These are phyloP conservation scores for Zaprionus camerounensis DNA, from an alignment of 1,140 invertebrate genomes.

Conservation along the genomic window DNA sequence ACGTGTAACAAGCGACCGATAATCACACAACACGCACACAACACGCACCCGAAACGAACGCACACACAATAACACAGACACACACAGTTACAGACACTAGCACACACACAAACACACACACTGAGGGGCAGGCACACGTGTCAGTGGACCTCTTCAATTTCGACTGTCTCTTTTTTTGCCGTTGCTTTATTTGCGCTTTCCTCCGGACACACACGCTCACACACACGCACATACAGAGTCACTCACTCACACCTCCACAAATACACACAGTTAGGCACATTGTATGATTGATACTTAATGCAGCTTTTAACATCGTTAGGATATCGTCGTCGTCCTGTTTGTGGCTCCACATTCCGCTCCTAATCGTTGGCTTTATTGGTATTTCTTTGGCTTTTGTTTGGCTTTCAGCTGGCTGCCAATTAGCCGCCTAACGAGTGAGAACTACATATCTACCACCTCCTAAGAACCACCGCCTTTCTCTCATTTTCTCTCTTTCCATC, in stretches of 20 bases:
- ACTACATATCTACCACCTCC: conserved; percentile 8
- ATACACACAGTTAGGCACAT: conserved; percentile 9
- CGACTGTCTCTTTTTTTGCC: conserved; percentile 23
- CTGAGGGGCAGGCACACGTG: conserved; percentile 47
- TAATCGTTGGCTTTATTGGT: conserved; percentile 72
- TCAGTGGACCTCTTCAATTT: conserved; percentile 55
- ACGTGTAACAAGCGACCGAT: conserved; percentile 80
- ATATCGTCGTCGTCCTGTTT: conserved; percentile 58
- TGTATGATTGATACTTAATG: conserved; percentile 82
- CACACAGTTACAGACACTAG: neutral
- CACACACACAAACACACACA: neutral
- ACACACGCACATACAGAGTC: conserved; percentile 14
- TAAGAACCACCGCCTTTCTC: neutral
- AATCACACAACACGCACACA: conserved; percentile 66
- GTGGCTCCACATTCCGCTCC: conserved; percentile 26
- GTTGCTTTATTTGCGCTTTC: conserved; percentile 58
- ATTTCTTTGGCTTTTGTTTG: conserved; percentile 77
- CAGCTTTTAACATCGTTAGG: conserved; percentile 76
- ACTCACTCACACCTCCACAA: conserved; percentile 4
- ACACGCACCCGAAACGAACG: conserved; percentile 33
- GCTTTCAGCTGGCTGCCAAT: conserved; percentile 65
- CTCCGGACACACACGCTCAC: conserved; percentile 30
- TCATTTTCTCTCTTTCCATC: neutral
- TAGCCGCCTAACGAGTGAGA: conserved; percentile 55
- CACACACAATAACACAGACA: conserved; percentile 19